These are phyloP conservation scores for Nephrocerus scutellatus DNA, from an alignment of 2,888 invertebrate species.

Conservation along the genomic window DNA sequence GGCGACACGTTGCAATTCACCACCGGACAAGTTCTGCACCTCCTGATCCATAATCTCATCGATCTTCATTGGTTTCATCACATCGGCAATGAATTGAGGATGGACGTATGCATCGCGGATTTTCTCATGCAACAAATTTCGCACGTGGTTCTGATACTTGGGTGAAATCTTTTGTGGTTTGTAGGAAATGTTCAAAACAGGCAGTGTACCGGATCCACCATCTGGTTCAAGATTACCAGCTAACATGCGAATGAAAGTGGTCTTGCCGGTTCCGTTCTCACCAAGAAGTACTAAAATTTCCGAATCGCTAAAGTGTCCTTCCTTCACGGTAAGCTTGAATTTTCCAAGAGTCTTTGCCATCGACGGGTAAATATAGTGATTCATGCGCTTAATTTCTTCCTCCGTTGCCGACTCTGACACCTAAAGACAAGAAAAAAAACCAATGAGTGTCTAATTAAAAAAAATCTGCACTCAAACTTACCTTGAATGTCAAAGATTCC, in stretches of 20 bases:
- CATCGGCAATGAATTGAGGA: constrained; percentile 96
- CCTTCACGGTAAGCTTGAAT: constrained; percentile 71
- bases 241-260: constrained; percentile 97
- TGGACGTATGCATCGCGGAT: constrained; percentile 96
- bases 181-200: constrained; percentile 94
- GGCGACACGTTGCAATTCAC: constrained; percentile 97
- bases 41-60: constrained; percentile 97
- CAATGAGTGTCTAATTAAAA: not conserved
- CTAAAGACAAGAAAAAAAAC: constrained; percentile 18
- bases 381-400: constrained; percentile 95
- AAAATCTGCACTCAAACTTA: constrained; percentile 9
- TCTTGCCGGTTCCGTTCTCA: constrained; percentile 99
- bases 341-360: constrained; percentile 76
- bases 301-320: constrained; percentile 97
- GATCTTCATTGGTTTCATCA: constrained; percentile 96
- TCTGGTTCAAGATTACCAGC: constrained; percentile 94
- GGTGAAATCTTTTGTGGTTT: constrained; percentile 99
- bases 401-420: constrained; percentile 97
- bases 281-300: constrained; percentile 95
- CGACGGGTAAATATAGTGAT: constrained; percentile 89
- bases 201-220: constrained; percentile 54
- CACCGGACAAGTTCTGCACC: constrained; percentile 97
- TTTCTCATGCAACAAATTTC: constrained; percentile 89
- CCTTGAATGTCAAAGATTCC: constrained; percentile 90
- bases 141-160: constrained; percentile 87